Percentiles rank a stretch among this genome's conserved stretches.
Evolutionary conservation across 2,113 vertebrate genomes (phyloP).

Genomic region (Lepisosteus oculatus): DNA sequence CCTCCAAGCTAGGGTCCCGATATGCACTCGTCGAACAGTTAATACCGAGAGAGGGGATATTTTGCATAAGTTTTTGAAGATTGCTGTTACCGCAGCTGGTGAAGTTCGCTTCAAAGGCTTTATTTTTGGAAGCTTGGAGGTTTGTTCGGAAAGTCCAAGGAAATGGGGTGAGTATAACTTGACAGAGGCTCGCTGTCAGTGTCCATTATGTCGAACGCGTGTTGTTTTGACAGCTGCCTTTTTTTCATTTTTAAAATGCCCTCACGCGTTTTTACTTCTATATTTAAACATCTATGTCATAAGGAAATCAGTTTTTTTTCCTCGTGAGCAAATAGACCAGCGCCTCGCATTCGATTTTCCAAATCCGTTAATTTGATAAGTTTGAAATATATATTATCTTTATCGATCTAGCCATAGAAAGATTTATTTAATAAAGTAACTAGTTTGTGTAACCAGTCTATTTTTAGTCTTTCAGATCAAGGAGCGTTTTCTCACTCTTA

Average conservation of each 20-base stretch:
- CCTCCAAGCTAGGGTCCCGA: conserved; percentile 23
- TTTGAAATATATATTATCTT: too few relatives aligned
- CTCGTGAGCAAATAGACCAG: too few relatives aligned
- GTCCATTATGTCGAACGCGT: neutral
- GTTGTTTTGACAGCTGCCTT: neutral
- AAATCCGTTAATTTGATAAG: too few relatives aligned
- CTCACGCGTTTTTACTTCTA: neutral
- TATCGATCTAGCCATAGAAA: too few relatives aligned
- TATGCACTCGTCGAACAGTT: conserved; percentile 47
- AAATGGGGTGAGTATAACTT: conserved; percentile 62
- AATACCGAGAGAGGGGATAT: conserved; percentile 50
- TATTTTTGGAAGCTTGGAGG: conserved; percentile 24
- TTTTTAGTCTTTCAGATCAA: neutral
- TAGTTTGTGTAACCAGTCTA: neutral
- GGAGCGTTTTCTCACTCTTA: too few relatives aligned
- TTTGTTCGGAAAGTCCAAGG: conserved; percentile 50
- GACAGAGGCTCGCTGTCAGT: neutral
- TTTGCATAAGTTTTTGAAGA: conserved; percentile 1
- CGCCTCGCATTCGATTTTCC: too few relatives aligned
- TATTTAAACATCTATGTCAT: too few relatives aligned
- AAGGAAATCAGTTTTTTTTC: too few relatives aligned
- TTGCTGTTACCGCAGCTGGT: conserved; percentile 19
- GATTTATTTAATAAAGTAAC: too few relatives aligned
- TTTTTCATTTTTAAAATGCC: neutral
- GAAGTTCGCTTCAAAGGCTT: neutral